Evolutionary conservation across 2,797 vertebrate genomes (phyloP).

Genomic region (Eulemur mongoz): DNA sequence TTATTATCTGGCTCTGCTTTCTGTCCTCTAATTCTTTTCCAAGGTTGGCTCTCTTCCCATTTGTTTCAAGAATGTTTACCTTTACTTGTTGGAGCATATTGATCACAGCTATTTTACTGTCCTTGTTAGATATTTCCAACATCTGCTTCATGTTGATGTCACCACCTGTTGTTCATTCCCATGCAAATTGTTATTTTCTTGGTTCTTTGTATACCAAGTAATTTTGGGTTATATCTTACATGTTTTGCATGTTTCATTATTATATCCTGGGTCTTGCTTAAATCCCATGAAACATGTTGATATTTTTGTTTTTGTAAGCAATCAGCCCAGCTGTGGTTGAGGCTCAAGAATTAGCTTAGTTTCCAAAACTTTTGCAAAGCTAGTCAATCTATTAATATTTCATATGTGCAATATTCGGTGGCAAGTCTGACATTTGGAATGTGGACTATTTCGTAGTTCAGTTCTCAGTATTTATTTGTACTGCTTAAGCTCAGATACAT

Average conservation of each 20-base stretch:
- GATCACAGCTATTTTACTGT: background rate
- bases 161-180: background rate
- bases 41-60: background rate
- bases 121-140: background rate
- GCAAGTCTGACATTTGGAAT: background rate
- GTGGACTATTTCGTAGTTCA: accelerated
- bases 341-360: background rate
- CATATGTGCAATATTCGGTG: background rate
- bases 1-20: background rate
- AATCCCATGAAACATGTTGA: background rate
- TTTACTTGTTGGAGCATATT: background rate
- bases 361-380: background rate
- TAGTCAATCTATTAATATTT: no score
- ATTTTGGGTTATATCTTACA: background rate
- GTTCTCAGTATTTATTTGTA: accelerated
- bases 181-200: background rate
- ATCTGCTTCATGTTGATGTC: background rate
- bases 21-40: background rate
- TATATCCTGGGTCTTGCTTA: background rate
- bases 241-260: background rate
- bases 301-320: background rate
- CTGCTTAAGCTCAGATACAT: background rate
- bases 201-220: background rate
- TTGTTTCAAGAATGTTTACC: background rate
- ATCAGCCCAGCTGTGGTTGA: no score